A percentile compares a stretch with the other conserved stretches of the same genome.
phyloP scores from a whole-genome alignment of 30 jellyfish, hydroid and myxozoan genomes.

The Nemopilema nomurai region DNA sequence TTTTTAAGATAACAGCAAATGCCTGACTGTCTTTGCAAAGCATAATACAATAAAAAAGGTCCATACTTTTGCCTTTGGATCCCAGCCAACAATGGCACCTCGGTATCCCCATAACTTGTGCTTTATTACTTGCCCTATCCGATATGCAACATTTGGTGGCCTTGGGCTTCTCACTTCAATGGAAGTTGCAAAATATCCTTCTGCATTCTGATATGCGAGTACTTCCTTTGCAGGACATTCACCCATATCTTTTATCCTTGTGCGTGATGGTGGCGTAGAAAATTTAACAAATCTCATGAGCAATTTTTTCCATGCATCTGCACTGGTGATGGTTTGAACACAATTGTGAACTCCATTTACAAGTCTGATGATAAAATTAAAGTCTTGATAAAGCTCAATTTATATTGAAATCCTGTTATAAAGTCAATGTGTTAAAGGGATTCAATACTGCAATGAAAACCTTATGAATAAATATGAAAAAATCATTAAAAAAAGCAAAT shows the following conservation, averaged over 20 bases:
- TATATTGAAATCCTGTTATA: too few relatives aligned
- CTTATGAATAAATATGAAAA: neutral
- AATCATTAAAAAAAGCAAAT: neutral
- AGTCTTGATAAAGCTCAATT: too few relatives aligned
- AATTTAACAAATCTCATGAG: slow-evolving; percentile 22
- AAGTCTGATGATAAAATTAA: slow-evolving; percentile 26
- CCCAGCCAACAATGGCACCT: slow-evolving; percentile 98
- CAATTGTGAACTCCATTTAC: slow-evolving; percentile 65
- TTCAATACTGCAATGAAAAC: too few relatives aligned
- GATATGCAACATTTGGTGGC: slow-evolving; percentile 66
- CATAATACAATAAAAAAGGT: too few relatives aligned
- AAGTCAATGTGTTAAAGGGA: too few relatives aligned
- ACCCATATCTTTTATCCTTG: slow-evolving; percentile 68
- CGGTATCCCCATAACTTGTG: slow-evolving; percentile 90
- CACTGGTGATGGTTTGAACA: slow-evolving; percentile 20
- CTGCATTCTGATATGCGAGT: slow-evolving; percentile 58
- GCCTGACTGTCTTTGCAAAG: too few relatives aligned
- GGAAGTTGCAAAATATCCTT: slow-evolving; percentile 84
- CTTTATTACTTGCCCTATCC: slow-evolving; percentile 94
- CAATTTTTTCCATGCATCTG: slow-evolving; percentile 52
- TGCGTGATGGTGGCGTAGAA: slow-evolving; percentile 47
- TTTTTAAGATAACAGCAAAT: too few relatives aligned
- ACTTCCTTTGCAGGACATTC: slow-evolving; percentile 98
- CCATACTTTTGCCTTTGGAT: slow-evolving; percentile 75
- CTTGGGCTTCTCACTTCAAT: slow-evolving; percentile 76